A percentile compares a stretch with the other conserved stretches of the same genome.
Evolutionary conservation across 1,140 invertebrate genomes (phyloP).

Genomic region (Pogonomyrmex barbatus): DNA sequence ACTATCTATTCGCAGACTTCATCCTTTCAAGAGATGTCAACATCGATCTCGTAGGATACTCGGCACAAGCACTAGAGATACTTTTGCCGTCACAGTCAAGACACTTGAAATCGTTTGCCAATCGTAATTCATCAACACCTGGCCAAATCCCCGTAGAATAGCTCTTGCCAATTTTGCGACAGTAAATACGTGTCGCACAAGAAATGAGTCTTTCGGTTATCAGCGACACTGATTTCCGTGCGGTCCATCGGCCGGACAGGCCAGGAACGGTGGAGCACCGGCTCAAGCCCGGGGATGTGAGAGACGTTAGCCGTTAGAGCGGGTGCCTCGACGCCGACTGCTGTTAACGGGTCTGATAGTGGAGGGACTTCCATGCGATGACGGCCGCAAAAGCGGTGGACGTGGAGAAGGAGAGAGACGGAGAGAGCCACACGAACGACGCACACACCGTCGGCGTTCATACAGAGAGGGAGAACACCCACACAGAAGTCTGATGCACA

Average conservation of each 20-base stretch:
- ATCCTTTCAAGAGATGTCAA: constrained; percentile 12
- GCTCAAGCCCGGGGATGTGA: constrained; percentile 72
- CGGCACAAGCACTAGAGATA: constrained; percentile 32
- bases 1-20: constrained; percentile 36
- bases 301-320: constrained; percentile 80
- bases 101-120: constrained; percentile 19
- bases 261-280: constrained; percentile 67
- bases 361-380: constrained; percentile 78
- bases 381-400: constrained; percentile 76
- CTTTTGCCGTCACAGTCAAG: constrained; percentile 32
- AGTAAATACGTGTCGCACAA: constrained; percentile 48
- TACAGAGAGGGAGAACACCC: constrained; percentile 59
- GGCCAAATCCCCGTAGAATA: constrained; percentile 16
- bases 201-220: constrained; percentile 50
- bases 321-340: constrained; percentile 83
- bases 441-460: not conserved
- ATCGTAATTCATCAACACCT: constrained; percentile 54
- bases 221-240: constrained; percentile 74
- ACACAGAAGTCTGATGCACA: constrained; percentile 70
- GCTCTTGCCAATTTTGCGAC: constrained; percentile 7
- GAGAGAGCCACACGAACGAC: constrained; percentile 40
- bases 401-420: constrained; percentile 63
- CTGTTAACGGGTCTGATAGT: constrained; percentile 83
- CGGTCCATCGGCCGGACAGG: constrained; percentile 71
- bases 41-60: not conserved